These are phyloP conservation scores for Atta colombica DNA, from an alignment of 1,140 invertebrate species.

Conservation along the genomic window DNA sequence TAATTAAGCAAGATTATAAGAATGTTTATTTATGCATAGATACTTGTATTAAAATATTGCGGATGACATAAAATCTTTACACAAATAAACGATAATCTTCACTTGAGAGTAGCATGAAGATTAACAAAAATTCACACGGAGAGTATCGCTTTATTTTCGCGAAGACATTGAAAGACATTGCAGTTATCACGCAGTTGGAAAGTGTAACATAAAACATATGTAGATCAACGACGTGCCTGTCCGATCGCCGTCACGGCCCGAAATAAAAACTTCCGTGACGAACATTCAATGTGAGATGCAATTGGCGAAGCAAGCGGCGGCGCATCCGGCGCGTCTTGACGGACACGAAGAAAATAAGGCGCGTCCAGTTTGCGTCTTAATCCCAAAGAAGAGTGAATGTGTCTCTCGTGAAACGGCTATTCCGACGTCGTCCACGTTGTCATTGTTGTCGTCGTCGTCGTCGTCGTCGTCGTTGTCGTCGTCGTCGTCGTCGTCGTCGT, in stretches of 20 bases:
- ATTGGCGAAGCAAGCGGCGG: constrained; percentile 44
- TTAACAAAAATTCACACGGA: neutral
- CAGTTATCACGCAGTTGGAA: constrained; percentile 3
- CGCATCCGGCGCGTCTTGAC: constrained; percentile 50
- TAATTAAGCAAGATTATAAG: no score
- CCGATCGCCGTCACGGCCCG: constrained; percentile 53
- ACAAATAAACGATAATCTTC: neutral
- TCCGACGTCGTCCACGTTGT: constrained; percentile 34
- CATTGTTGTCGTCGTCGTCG: neutral
- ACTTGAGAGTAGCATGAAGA: neutral
- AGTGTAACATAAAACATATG: constrained; percentile 20
- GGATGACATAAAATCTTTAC: neutral
- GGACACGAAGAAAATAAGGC: constrained; percentile 63
- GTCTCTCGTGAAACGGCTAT: constrained; percentile 64
- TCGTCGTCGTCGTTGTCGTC: neutral
- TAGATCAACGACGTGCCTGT: constrained; percentile 24
- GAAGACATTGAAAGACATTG: constrained; percentile 1
- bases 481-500: neutral
- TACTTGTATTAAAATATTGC: neutral
- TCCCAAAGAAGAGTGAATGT: constrained; percentile 73
- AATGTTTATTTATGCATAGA: neutral
- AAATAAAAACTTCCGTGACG: constrained; percentile 62
- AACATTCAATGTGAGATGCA: constrained; percentile 51
- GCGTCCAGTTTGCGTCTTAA: constrained; percentile 76
- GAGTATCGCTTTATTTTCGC: constrained; percentile 1